Base-by-base conservation (phyloP, 2,888 invertebrate genomes). In the Platycheirus rosarum region DNA sequence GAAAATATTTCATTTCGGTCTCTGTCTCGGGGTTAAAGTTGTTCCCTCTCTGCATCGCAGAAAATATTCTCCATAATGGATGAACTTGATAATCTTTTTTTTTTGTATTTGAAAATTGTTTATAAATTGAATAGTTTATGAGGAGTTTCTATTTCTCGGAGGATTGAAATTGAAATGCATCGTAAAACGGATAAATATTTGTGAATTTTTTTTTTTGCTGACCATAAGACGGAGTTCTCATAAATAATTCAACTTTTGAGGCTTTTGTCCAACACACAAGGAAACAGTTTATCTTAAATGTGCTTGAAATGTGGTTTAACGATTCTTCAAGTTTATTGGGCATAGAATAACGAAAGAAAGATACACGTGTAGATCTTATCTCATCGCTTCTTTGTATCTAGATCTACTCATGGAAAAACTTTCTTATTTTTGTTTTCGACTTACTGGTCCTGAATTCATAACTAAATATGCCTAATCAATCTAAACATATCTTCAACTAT, bases 81-180 rank as follows among this genome's bases (percentile, higher is more conserved):
- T 18, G 18, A 63, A 26, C 37, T 53, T 65, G 65, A 57, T 57
- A 40, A 20, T 55, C 20, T 40, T 55, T 32, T 55, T 35, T 35
- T 35, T 16, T 32, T 40, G 26, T 48, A 37, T 37, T 53, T 11
- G 18, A 73, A 71, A 71, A 73, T 73, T 73, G 63, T 73, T 65
- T 63, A 73, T 63, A 71, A 71, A 73, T 73, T 46, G 46, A 63
- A 73, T 63, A 73, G 37, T 65, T 73, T 9, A 73, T 35, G 73
- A 65, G 14, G 6, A 55, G 53, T 53, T 48, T 53, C 48, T 51
- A 23, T 62, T 44, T 42, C 51, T 26, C 20, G 29, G 29, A 26
- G 49, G 42, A 62, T n/a, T 32, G 62, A 53, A 23, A 29, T 32
- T 23, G 44, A 44, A 62, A 37, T 42, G 26, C 11, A 18, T 16